Evolutionary conservation across 1,140 invertebrate genomes (phyloP).

Genomic region (Formica selysi): DNA sequence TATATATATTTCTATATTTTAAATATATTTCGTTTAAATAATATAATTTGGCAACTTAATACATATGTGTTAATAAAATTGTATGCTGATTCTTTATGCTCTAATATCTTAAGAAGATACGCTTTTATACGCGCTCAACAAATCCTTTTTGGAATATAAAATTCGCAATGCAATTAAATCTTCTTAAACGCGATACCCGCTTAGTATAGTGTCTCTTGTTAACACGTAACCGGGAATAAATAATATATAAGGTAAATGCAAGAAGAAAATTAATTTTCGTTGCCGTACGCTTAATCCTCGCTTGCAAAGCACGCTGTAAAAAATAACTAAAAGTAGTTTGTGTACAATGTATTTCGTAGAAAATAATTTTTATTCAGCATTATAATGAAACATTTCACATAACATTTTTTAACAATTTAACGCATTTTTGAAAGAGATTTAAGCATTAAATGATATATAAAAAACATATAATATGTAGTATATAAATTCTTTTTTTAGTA

Average conservation of each 20-base stretch:
- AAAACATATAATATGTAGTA: neutral
- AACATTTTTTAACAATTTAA: neutral
- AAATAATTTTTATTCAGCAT: neutral
- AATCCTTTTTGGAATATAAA: conserved; percentile 30
- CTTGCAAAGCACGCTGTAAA: neutral
- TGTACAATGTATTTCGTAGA: conserved; percentile 1
- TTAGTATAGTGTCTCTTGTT: conserved; percentile 23
- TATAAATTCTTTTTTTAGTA: neutral
- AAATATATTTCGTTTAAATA: neutral
- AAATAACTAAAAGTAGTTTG: neutral
- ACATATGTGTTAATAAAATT: neutral
- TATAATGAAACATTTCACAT: neutral
- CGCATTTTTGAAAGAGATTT: neutral
- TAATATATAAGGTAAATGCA: conserved; percentile 36
- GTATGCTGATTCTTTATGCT: conserved; percentile 7
- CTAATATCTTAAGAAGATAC: neutral
- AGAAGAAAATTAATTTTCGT: conserved; percentile 55
- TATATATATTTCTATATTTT: neutral
- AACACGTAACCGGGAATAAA: conserved; percentile 25
- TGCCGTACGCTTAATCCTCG: conserved; percentile 36
- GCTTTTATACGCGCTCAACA: neutral
- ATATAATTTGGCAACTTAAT: neutral
- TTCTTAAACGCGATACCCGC: conserved; percentile 40
- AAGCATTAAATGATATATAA: neutral
- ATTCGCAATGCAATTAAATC: conserved; percentile 50